These are phyloP conservation scores for Drosophila mojavensis DNA, from an alignment of 1,140 invertebrate genomes.

Conservation along the genomic window DNA sequence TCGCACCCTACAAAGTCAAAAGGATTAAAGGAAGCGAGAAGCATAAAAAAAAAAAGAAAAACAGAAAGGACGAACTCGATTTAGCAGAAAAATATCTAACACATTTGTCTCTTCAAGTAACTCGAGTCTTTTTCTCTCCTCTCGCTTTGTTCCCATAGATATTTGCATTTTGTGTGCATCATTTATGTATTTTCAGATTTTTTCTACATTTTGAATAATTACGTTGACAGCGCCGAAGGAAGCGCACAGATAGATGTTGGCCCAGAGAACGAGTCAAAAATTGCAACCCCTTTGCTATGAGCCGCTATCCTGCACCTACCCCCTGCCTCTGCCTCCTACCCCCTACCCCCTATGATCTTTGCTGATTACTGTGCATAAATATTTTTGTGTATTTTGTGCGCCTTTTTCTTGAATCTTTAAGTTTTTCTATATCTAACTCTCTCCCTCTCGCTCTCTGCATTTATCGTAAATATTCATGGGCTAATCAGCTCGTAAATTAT, in stretches of 20 bases:
- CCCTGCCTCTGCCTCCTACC: not conserved
- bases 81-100: conserved; percentile 77
- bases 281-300: conserved; percentile 56
- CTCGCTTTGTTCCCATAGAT: conserved; percentile 53
- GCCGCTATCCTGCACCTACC: not conserved
- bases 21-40: conserved; percentile 54
- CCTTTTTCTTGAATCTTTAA: conserved; percentile 37
- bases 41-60: conserved; percentile 22
- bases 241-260: conserved; percentile 62
- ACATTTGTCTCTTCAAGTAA: conserved; percentile 47
- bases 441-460: not conserved
- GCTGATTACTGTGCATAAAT: conserved; percentile 72
- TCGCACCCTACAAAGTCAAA: conserved; percentile 80
- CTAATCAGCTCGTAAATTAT: conserved; percentile 83
- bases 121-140: conserved; percentile 4
- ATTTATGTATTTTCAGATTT: conserved; percentile 55
- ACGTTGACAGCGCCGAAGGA: conserved; percentile 44
- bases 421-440: not conserved
- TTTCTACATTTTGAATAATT: conserved; percentile 74
- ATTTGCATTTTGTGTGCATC: conserved; percentile 76
- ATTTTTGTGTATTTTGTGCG: conserved; percentile 77
- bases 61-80: conserved; percentile 63
- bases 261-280: conserved; percentile 27
- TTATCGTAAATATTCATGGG: conserved; percentile 74
- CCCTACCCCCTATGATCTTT: not conserved